Evolutionary conservation across 2,113 vertebrate genomes (phyloP), one percentile per base, ranked within the genome.

Genomic region (Cacatua alba): DNA sequence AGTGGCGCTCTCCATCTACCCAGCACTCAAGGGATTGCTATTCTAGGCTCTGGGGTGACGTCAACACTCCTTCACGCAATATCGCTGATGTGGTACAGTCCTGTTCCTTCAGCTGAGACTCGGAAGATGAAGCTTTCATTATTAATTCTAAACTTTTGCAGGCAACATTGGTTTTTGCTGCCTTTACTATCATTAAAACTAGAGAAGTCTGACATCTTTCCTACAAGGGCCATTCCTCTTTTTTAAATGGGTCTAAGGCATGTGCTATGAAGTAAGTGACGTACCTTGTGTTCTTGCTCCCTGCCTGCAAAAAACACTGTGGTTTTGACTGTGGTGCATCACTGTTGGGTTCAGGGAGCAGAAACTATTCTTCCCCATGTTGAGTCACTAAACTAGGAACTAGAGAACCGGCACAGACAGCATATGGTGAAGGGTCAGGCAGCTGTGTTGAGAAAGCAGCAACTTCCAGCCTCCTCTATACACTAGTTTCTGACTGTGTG

Each of bases 31-130:
- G 70, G 83, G 91, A 94, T 9, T 60, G 72, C 88, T 93, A 88
- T 96, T 96, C 94, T 49, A 79, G 76, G 94, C 76, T 55, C 76
- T 43, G n/a, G 48, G 28, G 77, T 96, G 92, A 95, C 13, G 70
- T 95, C 95, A 95, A 33, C 52, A 9, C n/a, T 88, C 62, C 43
- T 82, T 81, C 82, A 69, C 7, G 2, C 0, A 3, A 7, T 41
- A 68, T 44, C 20, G 11, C 88, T 88, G 76, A 81, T 75, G 72
- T 81, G 76, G 51, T 82, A 44, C 52, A 59, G 72, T 44, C 90
- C 62, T 41, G 6, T 77, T 81, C 33, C 70, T 82, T 65, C 81
- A 53, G 57, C 62, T 76, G 44, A 82, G 41, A 39, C 41, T 80
- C 12, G 4, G 46, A 59, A 62, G 11, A 55, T 71, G 8, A 78